Evolutionary conservation across 1,140 invertebrate species (phyloP).

Genomic region (Panonychus citri): DNA sequence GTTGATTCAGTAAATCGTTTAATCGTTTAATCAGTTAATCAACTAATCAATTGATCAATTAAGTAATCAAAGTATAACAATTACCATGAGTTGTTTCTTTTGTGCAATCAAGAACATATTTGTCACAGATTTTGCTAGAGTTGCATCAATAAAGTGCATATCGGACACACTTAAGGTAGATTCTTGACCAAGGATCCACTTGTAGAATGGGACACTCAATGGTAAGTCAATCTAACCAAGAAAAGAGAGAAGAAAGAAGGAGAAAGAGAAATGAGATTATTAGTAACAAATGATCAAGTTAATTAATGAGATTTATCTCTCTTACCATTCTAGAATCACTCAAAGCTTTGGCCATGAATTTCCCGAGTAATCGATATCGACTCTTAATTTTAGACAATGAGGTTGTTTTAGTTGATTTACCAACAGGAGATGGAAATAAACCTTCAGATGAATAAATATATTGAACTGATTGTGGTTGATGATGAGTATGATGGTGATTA

Average conservation of each 20-base stretch:
- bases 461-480: constrained; percentile 18
- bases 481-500: not conserved
- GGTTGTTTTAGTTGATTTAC: constrained; percentile 57
- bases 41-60: not conserved
- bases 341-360: constrained; percentile 96
- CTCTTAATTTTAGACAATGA: constrained; percentile 67
- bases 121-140: constrained; percentile 57
- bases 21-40: not conserved
- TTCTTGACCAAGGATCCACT: constrained; percentile 81
- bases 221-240: constrained; percentile 65
- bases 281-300: not conserved
- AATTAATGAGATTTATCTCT: not conserved
- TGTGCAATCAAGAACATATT: constrained; percentile 53
- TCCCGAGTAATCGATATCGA: constrained; percentile 90
- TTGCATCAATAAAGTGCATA: constrained; percentile 57
- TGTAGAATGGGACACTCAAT: constrained; percentile 78
- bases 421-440: constrained; percentile 65
- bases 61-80: not conserved
- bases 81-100: constrained; percentile 18
- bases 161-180: constrained; percentile 54
- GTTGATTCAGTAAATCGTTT: too few relatives aligned
- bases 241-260: not conserved
- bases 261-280: not conserved
- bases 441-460: constrained; percentile 57
- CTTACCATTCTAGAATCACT: constrained; percentile 95